A percentile compares a stretch with the other conserved stretches of the same genome.
Evolutionary conservation across 1,140 invertebrate genomes (phyloP).

Genomic region (Calliphora vicina): DNA sequence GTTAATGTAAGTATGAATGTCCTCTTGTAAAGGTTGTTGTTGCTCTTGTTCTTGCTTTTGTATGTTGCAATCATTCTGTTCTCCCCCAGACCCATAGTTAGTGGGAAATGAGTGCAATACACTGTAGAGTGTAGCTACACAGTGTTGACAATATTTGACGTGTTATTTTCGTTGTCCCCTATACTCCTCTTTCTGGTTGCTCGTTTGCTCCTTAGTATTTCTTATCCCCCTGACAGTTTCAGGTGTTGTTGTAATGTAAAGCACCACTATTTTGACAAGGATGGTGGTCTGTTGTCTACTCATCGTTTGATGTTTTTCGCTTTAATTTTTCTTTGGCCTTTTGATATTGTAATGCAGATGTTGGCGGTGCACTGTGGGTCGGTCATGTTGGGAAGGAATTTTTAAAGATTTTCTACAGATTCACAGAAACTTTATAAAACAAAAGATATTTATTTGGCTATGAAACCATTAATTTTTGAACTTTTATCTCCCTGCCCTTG

Average conservation of each 20-base stretch:
- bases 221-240: not conserved
- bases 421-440: too few species aligned
- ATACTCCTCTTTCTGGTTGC: not conserved
- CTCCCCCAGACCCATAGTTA: not conserved
- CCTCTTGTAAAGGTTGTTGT: constrained; percentile 12
- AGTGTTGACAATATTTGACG: constrained; percentile 33
- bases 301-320: constrained; percentile 3
- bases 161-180: not conserved
- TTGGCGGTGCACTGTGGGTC: not conserved
- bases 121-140: too few species aligned
- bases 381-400: too few species aligned
- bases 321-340: not conserved
- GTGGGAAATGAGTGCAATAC: not conserved
- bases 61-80: constrained; percentile 3
- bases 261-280: not conserved
- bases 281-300: constrained; percentile 20
- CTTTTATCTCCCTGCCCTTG: too few species aligned
- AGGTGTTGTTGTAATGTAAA: constrained; percentile 12
- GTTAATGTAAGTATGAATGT: constrained; percentile 3
- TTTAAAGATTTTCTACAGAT: too few species aligned
- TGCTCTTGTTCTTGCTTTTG: not conserved
- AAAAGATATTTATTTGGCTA: too few species aligned
- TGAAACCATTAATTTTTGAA: too few species aligned
- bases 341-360: constrained; percentile 26
- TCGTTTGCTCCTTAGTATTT: not conserved